These are phyloP conservation scores for Macrosiphum euphorbiae DNA, from an alignment of 2,888 invertebrate genomes.

Conservation along the genomic window DNA sequence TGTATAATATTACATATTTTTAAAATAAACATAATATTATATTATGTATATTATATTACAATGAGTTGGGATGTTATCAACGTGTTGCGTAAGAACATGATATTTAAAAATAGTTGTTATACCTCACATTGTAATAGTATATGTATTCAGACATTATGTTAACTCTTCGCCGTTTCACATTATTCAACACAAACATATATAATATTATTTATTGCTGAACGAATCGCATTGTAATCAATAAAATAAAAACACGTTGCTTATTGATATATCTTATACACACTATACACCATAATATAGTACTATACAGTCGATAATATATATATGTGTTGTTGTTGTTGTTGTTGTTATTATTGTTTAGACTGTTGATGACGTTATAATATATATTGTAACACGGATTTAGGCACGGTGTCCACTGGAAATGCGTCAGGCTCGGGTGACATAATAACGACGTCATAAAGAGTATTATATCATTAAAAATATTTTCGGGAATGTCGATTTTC, in stretches of 20 bases:
- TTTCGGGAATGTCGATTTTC: constrained; percentile 16
- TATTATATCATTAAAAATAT: constrained; percentile 29
- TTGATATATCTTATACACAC: neutral
- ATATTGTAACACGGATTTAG: neutral
- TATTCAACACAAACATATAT: neutral
- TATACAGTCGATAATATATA: neutral
- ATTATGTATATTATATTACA: neutral
- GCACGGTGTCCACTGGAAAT: constrained; percentile 7
- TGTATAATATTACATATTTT: neutral
- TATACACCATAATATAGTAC: neutral
- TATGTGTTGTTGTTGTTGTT: neutral
- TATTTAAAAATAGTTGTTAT: neutral
- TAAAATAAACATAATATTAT: neutral
- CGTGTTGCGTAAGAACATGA: neutral
- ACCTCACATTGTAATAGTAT: neutral
- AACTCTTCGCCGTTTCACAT: neutral
- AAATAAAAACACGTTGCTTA: neutral
- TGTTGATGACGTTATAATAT: constrained; percentile 6
- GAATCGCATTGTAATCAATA: constrained; percentile 2
- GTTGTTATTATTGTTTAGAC: neutral
- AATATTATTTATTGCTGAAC: constrained; percentile 3
- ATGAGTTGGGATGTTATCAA: neutral
- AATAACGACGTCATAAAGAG: neutral
- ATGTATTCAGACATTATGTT: neutral
- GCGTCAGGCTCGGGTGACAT: neutral